These are phyloP conservation scores for Circaetus gallicus DNA, from an alignment of 2,113 vertebrate species.

Conservation along the genomic window DNA sequence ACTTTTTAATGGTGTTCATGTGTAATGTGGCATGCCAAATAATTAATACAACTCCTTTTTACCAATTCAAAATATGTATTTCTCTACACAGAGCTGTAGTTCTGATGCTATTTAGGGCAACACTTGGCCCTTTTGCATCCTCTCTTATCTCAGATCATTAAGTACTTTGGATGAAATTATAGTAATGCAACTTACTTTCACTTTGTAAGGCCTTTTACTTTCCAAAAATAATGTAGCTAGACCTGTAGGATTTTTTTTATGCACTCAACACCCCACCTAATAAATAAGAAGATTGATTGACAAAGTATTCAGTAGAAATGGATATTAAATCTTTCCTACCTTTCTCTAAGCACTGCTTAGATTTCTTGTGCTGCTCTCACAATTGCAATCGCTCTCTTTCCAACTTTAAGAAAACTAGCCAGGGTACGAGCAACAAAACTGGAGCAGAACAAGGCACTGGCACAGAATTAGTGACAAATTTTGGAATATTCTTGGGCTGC, in stretches of 20 bases:
- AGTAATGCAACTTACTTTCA: background rate
- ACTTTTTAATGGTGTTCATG: constrained; percentile 15
- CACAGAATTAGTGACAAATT: background rate
- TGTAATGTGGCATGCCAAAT: background rate
- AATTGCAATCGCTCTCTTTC: background rate
- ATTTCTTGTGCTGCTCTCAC: background rate
- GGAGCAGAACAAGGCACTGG: background rate
- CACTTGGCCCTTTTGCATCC: background rate
- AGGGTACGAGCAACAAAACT: background rate
- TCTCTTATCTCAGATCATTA: background rate
- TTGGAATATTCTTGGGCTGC: background rate
- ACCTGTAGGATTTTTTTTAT: background rate
- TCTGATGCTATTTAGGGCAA: background rate
- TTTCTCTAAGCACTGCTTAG: background rate
- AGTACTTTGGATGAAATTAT: background rate
- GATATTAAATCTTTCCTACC: background rate
- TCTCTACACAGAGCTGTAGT: background rate
- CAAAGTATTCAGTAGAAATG: background rate
- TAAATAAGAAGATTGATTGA: background rate
- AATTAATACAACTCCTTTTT: background rate
- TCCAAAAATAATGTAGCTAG: background rate
- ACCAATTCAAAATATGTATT: background rate
- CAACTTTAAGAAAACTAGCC: background rate
- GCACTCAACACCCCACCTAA: background rate
- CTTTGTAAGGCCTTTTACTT: background rate